Conservation (phyloP, 2,888 invertebrate genomes). For the Watsonalla binaria region DNA sequence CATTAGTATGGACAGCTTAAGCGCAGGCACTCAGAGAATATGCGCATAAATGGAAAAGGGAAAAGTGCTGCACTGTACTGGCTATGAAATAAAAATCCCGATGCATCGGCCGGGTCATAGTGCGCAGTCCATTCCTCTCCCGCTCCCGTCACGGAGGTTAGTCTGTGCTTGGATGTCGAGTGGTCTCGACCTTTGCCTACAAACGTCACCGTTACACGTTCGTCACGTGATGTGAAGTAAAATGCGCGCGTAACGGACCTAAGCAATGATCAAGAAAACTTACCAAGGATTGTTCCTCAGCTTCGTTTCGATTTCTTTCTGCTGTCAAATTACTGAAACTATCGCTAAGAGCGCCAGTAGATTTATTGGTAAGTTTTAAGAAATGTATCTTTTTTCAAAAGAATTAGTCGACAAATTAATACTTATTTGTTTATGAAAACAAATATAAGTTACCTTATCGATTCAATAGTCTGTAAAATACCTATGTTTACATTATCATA, state of each 20-base stretch:
- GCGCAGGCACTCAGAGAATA: neutral
- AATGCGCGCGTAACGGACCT: slow-evolving; percentile 24
- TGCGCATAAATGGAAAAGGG: slow-evolving; percentile 14
- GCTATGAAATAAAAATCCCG: slow-evolving; percentile 42
- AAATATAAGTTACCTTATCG: neutral
- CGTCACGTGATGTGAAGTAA: slow-evolving; percentile 18
- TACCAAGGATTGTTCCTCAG: slow-evolving; percentile 71
- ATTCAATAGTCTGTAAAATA: neutral
- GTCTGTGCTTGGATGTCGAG: slow-evolving; percentile 57
- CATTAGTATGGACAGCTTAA: no score
- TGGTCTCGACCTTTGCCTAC: slow-evolving; percentile 54
- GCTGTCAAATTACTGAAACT: slow-evolving; percentile 72
- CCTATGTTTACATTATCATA: neutral
- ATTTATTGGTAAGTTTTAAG: slow-evolving; percentile 59
- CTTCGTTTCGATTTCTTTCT: slow-evolving; percentile 70
- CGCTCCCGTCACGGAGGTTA: slow-evolving; percentile 36
- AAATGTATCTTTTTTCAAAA: neutral
- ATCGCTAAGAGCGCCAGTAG: slow-evolving; percentile 72
- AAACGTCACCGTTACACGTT: slow-evolving; percentile 37
- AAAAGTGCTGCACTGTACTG: slow-evolving; percentile 37
- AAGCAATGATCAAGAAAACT: slow-evolving; percentile 67
- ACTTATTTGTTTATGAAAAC: no score
- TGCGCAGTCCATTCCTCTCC: slow-evolving; percentile 60
- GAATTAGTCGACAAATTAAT: no score
- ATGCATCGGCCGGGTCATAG: slow-evolving; percentile 39